Evolutionary conservation across 92 coral and sea anemone species (phyloP), one percentile per base, ranked within the genome.

Genomic region (Isaurus tuberculatus): DNA sequence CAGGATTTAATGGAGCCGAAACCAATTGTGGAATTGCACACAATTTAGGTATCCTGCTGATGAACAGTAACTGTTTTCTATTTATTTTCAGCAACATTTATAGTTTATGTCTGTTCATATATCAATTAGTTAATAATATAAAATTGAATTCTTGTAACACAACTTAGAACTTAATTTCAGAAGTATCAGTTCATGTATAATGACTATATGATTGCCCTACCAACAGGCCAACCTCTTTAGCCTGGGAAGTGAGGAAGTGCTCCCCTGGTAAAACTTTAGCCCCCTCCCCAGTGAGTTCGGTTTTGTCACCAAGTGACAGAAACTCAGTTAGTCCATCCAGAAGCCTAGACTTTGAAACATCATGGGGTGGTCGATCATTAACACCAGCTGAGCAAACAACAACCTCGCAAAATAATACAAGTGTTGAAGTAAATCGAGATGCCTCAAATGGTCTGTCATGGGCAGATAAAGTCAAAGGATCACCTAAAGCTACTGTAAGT

Each of bases 241-340:
- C 99, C 20, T 97, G 99, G 99, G 98, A 95, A 78, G 99, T 97
- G 2, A 88, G 99, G 55, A 97, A 97, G 53, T 89, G 95, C 14
- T 97, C 99, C 0, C 99, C 99, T 8, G 99, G 99, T 0, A 97
- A 94, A 73, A 83, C 94, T 17, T 90, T 91, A 36, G 95, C 93
- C 81, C 89, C 98, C 51, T 94, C 98, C 69, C 98, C 98, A 14
- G 82, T 77, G 81, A 74, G 86, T 32, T 89, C 92, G 19, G 94
- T 83, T 30, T 92, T 91, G 67, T 65, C 93, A 49, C 29, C 88
- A 17, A 74, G 75, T 27, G 94, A 92, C 28, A 78, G 89, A 43
- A 89, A 33, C 73, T 46, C 89, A 49, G 85, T 89, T 23, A 97
- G 98, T 75, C 94, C 98, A 25, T 85, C 87, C 1, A 90, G 94